A percentile compares a stretch with the other conserved stretches of the same genome.
Conservation (phyloP, 1,140 invertebrate genomes). For the Globodera rostochiensis region DNA sequence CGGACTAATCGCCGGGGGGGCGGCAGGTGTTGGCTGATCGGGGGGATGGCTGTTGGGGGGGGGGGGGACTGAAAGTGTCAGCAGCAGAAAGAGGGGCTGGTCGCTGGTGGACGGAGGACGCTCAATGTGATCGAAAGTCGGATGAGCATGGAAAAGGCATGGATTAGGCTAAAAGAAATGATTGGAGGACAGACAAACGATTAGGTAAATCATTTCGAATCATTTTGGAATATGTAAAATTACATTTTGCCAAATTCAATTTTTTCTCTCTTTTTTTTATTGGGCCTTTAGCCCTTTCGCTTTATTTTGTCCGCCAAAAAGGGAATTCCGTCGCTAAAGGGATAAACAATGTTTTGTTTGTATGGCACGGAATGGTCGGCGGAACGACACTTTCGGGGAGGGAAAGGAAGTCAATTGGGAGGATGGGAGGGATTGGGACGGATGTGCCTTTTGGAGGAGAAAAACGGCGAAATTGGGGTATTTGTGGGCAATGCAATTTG, state of each 20-base stretch:
- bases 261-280: background rate
- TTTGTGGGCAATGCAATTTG: background rate
- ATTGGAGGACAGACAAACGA: too few species aligned
- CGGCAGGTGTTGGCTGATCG: too few species aligned
- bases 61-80: too few species aligned
- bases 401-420: background rate
- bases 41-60: too few species aligned
- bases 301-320: background rate
- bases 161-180: too few species aligned
- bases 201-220: too few species aligned
- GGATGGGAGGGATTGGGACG: background rate
- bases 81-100: too few species aligned
- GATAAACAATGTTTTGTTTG: background rate
- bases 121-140: too few species aligned
- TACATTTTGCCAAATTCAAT: too few species aligned
- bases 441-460: background rate
- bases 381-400: background rate
- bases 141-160: too few species aligned
- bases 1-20: background rate
- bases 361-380: background rate
- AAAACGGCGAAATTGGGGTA: background rate
- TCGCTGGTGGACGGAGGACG: too few species aligned
- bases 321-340: background rate
- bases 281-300: background rate
- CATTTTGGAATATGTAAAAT: too few species aligned